These are phyloP conservation scores for Ammospiza nelsoni DNA, from an alignment of 2,113 vertebrate species.

Conservation along the genomic window DNA sequence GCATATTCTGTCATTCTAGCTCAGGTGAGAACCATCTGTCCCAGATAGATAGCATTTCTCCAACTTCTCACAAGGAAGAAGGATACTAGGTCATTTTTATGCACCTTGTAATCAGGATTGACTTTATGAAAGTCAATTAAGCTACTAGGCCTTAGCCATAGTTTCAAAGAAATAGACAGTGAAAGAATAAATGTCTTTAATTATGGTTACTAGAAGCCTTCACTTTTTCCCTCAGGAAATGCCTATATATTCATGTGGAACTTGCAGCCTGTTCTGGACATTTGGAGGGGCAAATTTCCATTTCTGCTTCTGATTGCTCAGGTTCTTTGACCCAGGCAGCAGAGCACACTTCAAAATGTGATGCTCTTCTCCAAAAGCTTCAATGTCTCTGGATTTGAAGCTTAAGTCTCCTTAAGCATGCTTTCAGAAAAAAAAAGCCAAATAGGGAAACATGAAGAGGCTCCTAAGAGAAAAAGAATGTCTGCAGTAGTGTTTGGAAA, in stretches of 20 bases:
- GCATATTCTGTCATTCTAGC: slow-evolving; percentile 58
- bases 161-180: not conserved
- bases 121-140: slow-evolving; percentile 51
- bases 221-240: not conserved
- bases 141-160: not conserved
- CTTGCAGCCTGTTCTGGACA: not conserved
- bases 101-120: slow-evolving; percentile 3
- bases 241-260: not conserved
- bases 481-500: not conserved
- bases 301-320: not conserved
- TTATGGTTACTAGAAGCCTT: not conserved
- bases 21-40: slow-evolving; percentile 66
- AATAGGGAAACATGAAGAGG: not conserved
- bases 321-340: not conserved
- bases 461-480: not conserved
- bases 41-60: slow-evolving; percentile 42
- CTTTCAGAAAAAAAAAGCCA: not conserved
- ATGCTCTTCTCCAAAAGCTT: not conserved
- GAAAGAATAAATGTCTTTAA: slow-evolving; percentile 2
- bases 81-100: slow-evolving; percentile 53
- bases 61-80: slow-evolving; percentile 5
- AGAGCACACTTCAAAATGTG: not conserved
- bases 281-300: not conserved
- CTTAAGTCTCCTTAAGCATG: not conserved
- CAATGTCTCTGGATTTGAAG: not conserved